Conservation (phyloP, 2,113 vertebrate genomes). For the Zosterops japonicus region DNA sequence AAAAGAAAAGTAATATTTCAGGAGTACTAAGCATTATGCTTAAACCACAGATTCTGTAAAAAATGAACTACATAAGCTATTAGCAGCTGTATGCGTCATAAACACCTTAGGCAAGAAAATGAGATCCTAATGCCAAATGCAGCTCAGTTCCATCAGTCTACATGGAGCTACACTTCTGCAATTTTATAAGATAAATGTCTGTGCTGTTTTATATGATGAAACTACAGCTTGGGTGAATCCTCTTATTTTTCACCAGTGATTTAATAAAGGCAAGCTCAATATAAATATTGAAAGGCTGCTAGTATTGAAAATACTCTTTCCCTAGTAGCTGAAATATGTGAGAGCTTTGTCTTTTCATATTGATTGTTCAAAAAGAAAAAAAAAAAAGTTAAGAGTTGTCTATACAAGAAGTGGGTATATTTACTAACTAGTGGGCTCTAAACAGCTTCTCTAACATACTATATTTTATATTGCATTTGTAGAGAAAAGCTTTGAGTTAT, state of each 20-base stretch:
- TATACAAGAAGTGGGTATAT: constrained; percentile 55
- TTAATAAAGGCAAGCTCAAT: constrained; percentile 79
- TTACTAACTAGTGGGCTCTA: constrained; percentile 56
- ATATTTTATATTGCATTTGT: neutral
- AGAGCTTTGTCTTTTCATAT: constrained; percentile 67
- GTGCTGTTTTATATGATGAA: constrained; percentile 75
- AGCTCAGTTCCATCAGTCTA: constrained; percentile 74
- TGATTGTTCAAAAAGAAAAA: constrained; percentile 40
- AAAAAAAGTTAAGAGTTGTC: constrained; percentile 61
- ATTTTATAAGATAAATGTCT: constrained; percentile 78
- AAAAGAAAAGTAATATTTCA: constrained; percentile 65
- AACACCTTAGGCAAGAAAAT: constrained; percentile 78
- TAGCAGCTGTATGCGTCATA: constrained; percentile 72
- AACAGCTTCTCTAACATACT: constrained; percentile 26
- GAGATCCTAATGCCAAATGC: constrained; percentile 68
- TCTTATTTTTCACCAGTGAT: constrained; percentile 77
- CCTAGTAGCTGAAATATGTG: constrained; percentile 56
- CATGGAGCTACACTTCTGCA: constrained; percentile 65
- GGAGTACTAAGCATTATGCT: constrained; percentile 73
- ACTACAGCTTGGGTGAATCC: constrained; percentile 76
- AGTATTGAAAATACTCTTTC: constrained; percentile 55
- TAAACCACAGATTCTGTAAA: constrained; percentile 79
- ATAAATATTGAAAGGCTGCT: constrained; percentile 78
- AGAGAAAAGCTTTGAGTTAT: neutral
- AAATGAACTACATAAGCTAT: constrained; percentile 76